A percentile compares a stretch with the other conserved stretches of the same genome.
Evolutionary conservation across 2,888 invertebrate species (phyloP).

Genomic region (Hirtodrosophila alboralis): DNA sequence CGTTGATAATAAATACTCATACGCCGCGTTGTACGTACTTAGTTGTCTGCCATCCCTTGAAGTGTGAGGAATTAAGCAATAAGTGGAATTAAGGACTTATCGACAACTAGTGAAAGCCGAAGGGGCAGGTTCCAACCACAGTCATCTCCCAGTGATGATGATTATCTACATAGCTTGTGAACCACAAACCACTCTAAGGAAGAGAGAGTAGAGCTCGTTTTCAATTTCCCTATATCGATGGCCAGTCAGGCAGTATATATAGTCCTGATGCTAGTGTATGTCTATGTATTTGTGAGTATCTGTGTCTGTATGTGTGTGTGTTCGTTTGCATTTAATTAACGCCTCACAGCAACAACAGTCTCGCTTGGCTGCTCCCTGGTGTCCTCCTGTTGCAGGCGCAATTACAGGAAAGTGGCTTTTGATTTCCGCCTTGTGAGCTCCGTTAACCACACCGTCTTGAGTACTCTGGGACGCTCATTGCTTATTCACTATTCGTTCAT

Average conservation of each 20-base stretch:
- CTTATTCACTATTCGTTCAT: constrained; percentile 52
- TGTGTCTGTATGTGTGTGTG: constrained; percentile 14
- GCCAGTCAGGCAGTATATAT: constrained; percentile 4
- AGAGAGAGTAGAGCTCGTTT: constrained; percentile 30
- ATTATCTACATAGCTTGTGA: constrained; percentile 35
- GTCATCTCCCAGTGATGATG: constrained; percentile 14
- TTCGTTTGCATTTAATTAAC: constrained; percentile 70
- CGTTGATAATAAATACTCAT: constrained; percentile 52
- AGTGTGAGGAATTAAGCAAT: constrained; percentile 45
- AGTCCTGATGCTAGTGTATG: background rate
- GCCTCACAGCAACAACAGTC: constrained; percentile 35
- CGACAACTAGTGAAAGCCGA: constrained; percentile 4
- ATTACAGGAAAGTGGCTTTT: constrained; percentile 66
- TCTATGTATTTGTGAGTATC: constrained; percentile 1
- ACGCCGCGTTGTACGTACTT: constrained; percentile 40
- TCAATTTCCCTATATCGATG: constrained; percentile 35
- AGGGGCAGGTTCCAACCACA: constrained; percentile 4
- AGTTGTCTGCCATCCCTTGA: background rate
- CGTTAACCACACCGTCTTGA: constrained; percentile 61
- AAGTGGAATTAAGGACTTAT: constrained; percentile 47
- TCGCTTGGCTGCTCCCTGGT: constrained; percentile 22
- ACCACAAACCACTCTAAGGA: constrained; percentile 21
- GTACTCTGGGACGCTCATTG: constrained; percentile 37
- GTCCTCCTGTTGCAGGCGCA: constrained; percentile 45
- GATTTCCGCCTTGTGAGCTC: constrained; percentile 59